Conservation (phyloP, 2,113 vertebrate genomes). For the Octodon degus region DNA sequence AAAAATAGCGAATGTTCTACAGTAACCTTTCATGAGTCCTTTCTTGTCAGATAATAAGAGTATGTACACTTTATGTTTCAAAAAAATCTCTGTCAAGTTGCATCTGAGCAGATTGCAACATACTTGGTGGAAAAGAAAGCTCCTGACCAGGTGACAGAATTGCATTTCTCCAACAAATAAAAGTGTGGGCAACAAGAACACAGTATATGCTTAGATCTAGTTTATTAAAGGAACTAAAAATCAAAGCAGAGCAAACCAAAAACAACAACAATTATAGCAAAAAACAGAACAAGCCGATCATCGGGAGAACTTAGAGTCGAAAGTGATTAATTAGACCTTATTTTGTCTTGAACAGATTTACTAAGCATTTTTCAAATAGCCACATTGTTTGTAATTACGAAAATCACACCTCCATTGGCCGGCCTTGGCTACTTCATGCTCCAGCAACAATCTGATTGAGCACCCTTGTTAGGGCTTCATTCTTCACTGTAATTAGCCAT, state of each 20-base stretch:
- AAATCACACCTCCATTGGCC: constrained; percentile 88
- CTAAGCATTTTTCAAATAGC: constrained; percentile 85
- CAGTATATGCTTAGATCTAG: constrained; percentile 72
- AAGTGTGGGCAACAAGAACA: constrained; percentile 63
- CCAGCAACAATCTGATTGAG: constrained; percentile 92
- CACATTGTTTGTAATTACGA: constrained; percentile 89
- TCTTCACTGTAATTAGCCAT: constrained; percentile 94
- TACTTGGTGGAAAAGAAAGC: constrained; percentile 63
- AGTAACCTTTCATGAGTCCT: constrained; percentile 22
- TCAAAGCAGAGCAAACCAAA: constrained; percentile 49
- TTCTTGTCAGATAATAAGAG: background rate
- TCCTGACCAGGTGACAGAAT: constrained; percentile 69
- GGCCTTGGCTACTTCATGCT: constrained; percentile 87
- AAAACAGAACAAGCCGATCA: constrained; percentile 80
- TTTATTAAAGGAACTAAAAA: constrained; percentile 82
- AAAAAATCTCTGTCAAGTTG: constrained; percentile 70
- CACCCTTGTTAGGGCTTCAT: constrained; percentile 89
- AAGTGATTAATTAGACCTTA: constrained; percentile 91
- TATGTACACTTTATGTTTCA: constrained; percentile 75
- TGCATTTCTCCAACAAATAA: constrained; percentile 61
- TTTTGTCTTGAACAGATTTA: constrained; percentile 88
- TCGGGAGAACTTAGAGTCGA: constrained; percentile 86
- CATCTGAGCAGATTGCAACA: constrained; percentile 73
- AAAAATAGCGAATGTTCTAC: constrained; percentile 49
- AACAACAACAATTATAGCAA: constrained; percentile 52